A percentile compares a stretch with the other conserved stretches of the same genome.
Evolutionary conservation across 30 jellyfish, hydroid and myxozoan species (phyloP).

Genomic region (Sanderia malayensis): DNA sequence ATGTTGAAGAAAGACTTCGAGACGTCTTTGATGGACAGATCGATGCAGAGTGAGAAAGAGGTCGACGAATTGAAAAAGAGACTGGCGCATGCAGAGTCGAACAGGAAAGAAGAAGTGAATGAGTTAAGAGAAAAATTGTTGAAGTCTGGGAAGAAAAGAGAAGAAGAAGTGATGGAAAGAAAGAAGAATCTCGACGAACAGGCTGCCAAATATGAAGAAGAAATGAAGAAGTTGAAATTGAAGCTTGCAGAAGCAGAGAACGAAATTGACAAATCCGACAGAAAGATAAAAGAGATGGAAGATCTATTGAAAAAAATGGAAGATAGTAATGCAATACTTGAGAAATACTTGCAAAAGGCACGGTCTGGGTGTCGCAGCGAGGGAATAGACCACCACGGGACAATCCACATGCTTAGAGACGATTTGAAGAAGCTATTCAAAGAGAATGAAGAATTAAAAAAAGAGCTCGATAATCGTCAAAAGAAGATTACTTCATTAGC

Average conservation of each 20-base stretch:
- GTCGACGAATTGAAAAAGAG: constrained; percentile 14
- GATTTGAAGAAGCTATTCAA: constrained; percentile 85
- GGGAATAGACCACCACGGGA: constrained; percentile 84
- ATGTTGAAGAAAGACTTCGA: constrained; percentile 50
- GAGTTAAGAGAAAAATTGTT: constrained; percentile 45
- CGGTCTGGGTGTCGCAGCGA: constrained; percentile 66
- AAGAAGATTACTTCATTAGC: constrained; percentile 76
- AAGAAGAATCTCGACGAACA: constrained; percentile 31
- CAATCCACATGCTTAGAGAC: constrained; percentile 95
- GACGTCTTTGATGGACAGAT: constrained; percentile 11
- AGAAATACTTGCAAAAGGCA: constrained; percentile 75
- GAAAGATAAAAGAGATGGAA: constrained; percentile 53
- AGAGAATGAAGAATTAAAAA: constrained; percentile 84
- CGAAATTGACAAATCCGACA: constrained; percentile 37
- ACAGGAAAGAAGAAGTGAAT: constrained; percentile 43
- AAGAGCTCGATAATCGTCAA: constrained; percentile 63
- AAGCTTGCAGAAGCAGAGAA: constrained; percentile 36
- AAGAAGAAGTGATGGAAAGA: constrained; percentile 35
- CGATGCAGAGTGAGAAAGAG: neutral
- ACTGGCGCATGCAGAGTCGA: constrained; percentile 30
- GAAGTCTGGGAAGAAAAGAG: constrained; percentile 34
- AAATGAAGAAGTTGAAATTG: constrained; percentile 19
- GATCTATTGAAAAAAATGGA: constrained; percentile 54
- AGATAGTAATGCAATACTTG: constrained; percentile 62
- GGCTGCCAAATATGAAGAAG: constrained; percentile 24